phyloP scores from a whole-genome alignment of 37 sponge, comb jelly and placozoan species.

The Diacarnus erythraeanus region DNA sequence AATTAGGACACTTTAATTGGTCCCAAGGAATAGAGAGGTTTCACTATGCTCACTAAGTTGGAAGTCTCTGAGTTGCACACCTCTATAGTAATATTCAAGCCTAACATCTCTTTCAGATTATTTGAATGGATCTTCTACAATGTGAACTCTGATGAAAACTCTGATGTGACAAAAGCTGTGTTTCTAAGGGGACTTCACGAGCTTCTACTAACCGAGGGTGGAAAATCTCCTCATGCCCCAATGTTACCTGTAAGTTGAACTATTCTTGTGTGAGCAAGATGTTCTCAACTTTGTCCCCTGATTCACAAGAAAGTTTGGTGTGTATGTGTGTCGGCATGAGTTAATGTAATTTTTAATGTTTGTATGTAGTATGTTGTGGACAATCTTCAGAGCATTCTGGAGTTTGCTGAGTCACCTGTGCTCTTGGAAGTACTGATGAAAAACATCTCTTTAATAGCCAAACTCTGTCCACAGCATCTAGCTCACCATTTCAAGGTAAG shows the following conservation, averaged over 20 bases:
- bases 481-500: constrained; percentile 64
- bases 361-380: constrained; percentile 34
- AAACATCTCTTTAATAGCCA: constrained; percentile 45
- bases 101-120: constrained; percentile 25
- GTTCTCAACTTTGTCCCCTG: not conserved
- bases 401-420: constrained; percentile 59
- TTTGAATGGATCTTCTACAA: constrained; percentile 76
- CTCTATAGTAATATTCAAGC: too few relatives aligned
- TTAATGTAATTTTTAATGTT: too few relatives aligned
- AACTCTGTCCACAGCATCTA: constrained; percentile 43
- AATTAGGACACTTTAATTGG: too few relatives aligned
- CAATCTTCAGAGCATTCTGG: constrained; percentile 47
- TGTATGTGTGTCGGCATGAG: too few relatives aligned
- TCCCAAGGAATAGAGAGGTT: too few relatives aligned
- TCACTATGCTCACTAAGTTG: not conserved
- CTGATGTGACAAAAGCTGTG: constrained; percentile 54
- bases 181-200: constrained; percentile 71
- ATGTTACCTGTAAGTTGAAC: constrained; percentile 12
- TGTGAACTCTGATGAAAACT: constrained; percentile 40
- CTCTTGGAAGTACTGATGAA: constrained; percentile 73
- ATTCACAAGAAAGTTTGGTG: too few relatives aligned
- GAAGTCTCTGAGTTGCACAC: too few relatives aligned
- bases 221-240: constrained; percentile 16
- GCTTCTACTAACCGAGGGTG: constrained; percentile 27
- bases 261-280: not conserved